A percentile compares a stretch with the other conserved stretches of the same genome.
Evolutionary conservation across 1,140 invertebrate genomes (phyloP).

Genomic region (Pectinophora gossypiella): DNA sequence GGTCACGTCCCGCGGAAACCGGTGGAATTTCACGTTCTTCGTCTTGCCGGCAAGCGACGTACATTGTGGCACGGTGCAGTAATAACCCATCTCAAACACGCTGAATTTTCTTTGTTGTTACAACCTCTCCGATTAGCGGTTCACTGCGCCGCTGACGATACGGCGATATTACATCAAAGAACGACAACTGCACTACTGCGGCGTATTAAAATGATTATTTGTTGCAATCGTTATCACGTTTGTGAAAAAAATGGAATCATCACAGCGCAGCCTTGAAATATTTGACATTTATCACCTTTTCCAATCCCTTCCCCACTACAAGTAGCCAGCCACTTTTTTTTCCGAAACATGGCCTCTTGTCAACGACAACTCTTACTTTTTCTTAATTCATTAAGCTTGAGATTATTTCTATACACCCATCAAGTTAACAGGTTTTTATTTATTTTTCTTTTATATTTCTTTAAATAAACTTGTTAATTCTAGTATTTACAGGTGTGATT

Average conservation of each 20-base stretch:
- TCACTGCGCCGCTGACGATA: slow-evolving; percentile 3
- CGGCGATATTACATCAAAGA: too few species aligned
- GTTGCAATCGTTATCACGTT: slow-evolving; percentile 59
- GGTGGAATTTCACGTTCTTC: slow-evolving; percentile 71
- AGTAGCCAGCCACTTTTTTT: slow-evolving; percentile 47
- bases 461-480: too few species aligned
- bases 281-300: slow-evolving; percentile 71
- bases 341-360: slow-evolving; percentile 48
- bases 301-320: slow-evolving; percentile 61
- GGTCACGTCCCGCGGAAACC: slow-evolving; percentile 51
- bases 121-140: background rate
- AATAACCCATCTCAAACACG: slow-evolving; percentile 71
- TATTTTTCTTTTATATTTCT: too few species aligned
- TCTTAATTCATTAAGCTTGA: background rate
- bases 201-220: slow-evolving; percentile 37
- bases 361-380: slow-evolving; percentile 25
- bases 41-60: slow-evolving; percentile 70
- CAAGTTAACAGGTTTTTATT: too few species aligned
- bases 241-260: slow-evolving; percentile 63
- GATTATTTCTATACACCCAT: too few species aligned
- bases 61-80: slow-evolving; percentile 70
- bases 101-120: slow-evolving; percentile 45
- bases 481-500: too few species aligned
- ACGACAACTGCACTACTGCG: too few species aligned
- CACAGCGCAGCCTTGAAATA: slow-evolving; percentile 69